phyloP scores from a whole-genome alignment of 2,113 vertebrate genomes.

The Motacilla alba region DNA sequence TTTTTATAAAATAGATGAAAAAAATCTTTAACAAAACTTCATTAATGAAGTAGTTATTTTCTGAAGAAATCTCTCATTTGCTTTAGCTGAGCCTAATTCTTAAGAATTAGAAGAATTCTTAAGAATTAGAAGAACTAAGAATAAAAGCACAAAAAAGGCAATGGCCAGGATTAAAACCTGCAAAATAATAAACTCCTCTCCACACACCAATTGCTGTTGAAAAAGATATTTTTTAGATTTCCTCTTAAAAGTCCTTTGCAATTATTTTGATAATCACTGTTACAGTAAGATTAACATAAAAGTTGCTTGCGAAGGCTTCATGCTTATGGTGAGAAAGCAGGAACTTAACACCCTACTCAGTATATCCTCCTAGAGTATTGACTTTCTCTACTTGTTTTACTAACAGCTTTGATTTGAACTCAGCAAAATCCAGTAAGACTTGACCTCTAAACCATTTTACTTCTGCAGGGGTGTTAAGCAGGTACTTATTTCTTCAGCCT shows the following conservation, averaged over 20 bases:
- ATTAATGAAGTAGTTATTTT: neutral
- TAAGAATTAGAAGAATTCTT: neutral
- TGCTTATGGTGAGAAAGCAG: neutral
- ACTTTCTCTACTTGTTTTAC: neutral
- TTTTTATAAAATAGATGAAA: neutral
- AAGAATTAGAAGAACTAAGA: neutral
- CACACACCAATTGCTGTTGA: neutral
- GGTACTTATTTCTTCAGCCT: neutral
- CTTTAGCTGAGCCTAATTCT: neutral
- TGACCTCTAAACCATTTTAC: neutral
- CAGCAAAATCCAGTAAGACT: neutral
- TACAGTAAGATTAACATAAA: neutral
- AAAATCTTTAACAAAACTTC: neutral
- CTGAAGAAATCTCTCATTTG: neutral
- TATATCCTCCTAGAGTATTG: neutral
- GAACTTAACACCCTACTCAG: neutral
- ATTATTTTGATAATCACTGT: neutral
- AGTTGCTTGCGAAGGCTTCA: neutral
- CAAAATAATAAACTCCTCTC: neutral
- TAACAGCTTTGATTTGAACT: neutral
- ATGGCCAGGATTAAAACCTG: neutral
- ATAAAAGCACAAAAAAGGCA: neutral
- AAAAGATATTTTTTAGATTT: neutral
- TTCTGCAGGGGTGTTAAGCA: neutral
- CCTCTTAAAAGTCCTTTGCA: neutral